Conservation (phyloP, 2,888 invertebrate species). For the Laspeyria flexula region DNA sequence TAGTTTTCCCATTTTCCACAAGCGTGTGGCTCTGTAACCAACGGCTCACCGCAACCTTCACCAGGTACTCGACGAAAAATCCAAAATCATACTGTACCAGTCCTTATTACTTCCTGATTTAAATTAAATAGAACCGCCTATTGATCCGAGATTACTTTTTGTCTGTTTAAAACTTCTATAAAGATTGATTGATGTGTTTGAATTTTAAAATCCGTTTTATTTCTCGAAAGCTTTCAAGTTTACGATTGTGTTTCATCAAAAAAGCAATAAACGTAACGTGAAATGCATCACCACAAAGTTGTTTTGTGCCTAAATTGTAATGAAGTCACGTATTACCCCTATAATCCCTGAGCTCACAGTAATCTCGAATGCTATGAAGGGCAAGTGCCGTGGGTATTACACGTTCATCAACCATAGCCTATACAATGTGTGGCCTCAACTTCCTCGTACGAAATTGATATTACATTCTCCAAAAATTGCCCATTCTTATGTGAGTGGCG, state of each 20-base stretch:
- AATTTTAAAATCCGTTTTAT: conserved; percentile 28
- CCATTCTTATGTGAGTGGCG: conserved; percentile 27
- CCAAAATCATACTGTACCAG: too few relatives aligned
- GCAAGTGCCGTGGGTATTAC: conserved; percentile 23
- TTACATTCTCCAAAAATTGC: conserved; percentile 18
- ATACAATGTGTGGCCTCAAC: conserved; percentile 4
- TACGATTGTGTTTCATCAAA: conserved; percentile 17
- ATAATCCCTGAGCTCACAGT: conserved; percentile 34
- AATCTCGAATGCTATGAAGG: conserved; percentile 27
- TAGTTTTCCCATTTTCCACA: too few relatives aligned
- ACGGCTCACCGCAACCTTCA: too few relatives aligned
- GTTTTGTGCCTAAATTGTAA: conserved; percentile 21
- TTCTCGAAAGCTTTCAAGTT: conserved; percentile 20
- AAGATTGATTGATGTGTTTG: conserved; percentile 19
- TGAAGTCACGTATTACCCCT: conserved; percentile 38
- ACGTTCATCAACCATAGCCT: conserved; percentile 14
- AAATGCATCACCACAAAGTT: conserved; percentile 30
- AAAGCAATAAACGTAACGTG: conserved; percentile 21
- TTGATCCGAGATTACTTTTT: conserved; percentile 14
- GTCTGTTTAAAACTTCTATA: conserved; percentile 13
- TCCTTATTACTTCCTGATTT: too few relatives aligned
- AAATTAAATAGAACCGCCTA: conserved; percentile 10
- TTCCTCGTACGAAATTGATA: conserved; percentile 24
- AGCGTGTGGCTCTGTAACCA: too few relatives aligned
- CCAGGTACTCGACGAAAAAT: too few relatives aligned